phyloP scores from a whole-genome alignment of 2,797 vertebrate genomes.

The Emys orbicularis region DNA sequence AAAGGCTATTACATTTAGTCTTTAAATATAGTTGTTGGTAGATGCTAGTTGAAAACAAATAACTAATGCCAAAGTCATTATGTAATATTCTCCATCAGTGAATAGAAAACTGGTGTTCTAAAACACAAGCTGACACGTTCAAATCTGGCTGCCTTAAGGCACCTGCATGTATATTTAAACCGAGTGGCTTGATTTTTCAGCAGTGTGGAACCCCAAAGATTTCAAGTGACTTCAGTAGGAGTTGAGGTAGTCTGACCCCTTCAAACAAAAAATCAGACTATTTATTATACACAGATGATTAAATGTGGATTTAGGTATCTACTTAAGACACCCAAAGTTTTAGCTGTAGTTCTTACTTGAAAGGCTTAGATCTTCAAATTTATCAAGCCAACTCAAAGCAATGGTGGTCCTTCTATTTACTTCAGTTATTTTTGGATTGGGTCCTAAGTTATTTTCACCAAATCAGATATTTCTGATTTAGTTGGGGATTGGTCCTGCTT shows the following conservation, averaged over 20 bases:
- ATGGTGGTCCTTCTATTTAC: neutral
- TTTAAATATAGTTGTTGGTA: conserved; percentile 4
- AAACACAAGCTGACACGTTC: neutral
- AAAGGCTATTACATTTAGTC: neutral
- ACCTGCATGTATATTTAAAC: conserved; percentile 43
- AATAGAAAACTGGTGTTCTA: conserved; percentile 3
- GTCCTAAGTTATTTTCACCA: neutral
- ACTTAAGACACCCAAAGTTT: neutral
- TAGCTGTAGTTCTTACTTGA: neutral
- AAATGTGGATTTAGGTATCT: neutral
- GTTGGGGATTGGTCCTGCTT: too few species aligned
- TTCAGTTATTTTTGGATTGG: neutral
- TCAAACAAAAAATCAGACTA: neutral
- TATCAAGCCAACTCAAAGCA: neutral
- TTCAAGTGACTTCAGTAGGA: neutral
- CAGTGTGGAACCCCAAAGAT: neutral
- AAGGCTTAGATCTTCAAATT: neutral
- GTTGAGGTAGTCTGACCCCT: neutral
- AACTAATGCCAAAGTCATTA: neutral
- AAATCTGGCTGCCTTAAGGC: neutral
- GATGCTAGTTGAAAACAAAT: conserved; percentile 39
- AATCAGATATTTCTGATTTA: neutral
- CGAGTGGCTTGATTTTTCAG: conserved; percentile 11
- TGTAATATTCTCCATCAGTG: neutral
- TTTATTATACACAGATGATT: neutral